Conservation (phyloP, 2,888 invertebrate genomes). For the Ptilodon capucinus region DNA sequence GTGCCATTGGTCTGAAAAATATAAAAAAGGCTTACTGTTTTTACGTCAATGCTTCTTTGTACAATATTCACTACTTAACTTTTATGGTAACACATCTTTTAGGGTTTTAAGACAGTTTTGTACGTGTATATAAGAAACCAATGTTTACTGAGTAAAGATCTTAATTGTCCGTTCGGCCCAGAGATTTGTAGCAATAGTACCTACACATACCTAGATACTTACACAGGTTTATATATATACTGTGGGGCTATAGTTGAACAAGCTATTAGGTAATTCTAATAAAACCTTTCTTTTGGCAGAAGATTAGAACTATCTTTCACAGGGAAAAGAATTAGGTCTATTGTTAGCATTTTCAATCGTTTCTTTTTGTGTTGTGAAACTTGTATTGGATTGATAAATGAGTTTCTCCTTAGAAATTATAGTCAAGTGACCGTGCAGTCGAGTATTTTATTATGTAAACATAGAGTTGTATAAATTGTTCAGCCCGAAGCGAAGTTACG, state of each 20-base stretch:
- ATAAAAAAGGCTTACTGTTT: too few relatives aligned
- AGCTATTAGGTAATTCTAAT: constrained; percentile 29
- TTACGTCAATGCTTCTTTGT: too few relatives aligned
- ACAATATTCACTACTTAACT: too few relatives aligned
- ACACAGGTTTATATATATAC: not conserved
- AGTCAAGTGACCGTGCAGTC: not conserved
- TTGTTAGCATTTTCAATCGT: constrained; percentile 34
- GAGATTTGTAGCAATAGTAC: too few relatives aligned
- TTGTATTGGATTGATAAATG: not conserved
- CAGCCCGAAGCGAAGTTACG: not conserved
- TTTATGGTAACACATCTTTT: too few relatives aligned
- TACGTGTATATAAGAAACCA: too few relatives aligned
- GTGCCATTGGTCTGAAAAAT: too few relatives aligned
- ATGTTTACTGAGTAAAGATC: too few relatives aligned
- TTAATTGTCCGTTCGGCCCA: too few relatives aligned
- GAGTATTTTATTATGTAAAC: not conserved
- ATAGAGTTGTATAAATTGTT: not conserved
- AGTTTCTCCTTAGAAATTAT: not conserved
- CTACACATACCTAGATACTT: too few relatives aligned
- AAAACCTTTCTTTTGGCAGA: constrained; percentile 36
- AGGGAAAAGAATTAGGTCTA: constrained; percentile 35
- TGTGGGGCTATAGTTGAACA: constrained; percentile 19
- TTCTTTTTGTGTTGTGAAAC: not conserved
- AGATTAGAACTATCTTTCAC: constrained; percentile 34
- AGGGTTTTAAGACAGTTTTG: too few relatives aligned